Conservation (phyloP, 2,113 vertebrate genomes). For the Struthidea cinerea region DNA sequence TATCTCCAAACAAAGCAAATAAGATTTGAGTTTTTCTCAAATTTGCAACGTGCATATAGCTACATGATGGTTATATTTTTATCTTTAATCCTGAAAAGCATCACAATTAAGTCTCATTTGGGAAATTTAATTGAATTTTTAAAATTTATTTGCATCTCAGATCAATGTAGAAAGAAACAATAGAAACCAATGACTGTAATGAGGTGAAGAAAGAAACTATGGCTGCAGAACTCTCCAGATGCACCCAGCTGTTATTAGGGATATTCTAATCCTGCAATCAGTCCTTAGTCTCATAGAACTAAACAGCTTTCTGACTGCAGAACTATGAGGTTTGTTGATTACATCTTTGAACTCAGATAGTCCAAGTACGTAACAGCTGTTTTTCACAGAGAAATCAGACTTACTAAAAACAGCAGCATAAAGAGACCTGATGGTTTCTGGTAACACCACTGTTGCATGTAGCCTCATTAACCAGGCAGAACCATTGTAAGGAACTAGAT, state of each 20-base stretch:
- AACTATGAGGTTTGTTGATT: slow-evolving; percentile 53
- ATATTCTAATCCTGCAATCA: slow-evolving; percentile 43
- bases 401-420: slow-evolving; percentile 50
- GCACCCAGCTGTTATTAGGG: slow-evolving; percentile 72
- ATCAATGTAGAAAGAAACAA: slow-evolving; percentile 28
- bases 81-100: background rate
- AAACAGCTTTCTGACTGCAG: slow-evolving; percentile 33
- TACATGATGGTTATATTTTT: background rate
- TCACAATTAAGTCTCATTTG: background rate
- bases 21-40: background rate
- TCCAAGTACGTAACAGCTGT: slow-evolving; percentile 68
- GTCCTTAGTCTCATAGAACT: slow-evolving; percentile 22
- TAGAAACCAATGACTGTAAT: slow-evolving; percentile 35
- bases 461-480: slow-evolving; percentile 16
- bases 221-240: slow-evolving; percentile 63
- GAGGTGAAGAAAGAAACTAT: slow-evolving; percentile 48
- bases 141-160: slow-evolving; percentile 15
- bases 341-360: slow-evolving; percentile 71
- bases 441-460: slow-evolving; percentile 10
- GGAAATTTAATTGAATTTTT: background rate
- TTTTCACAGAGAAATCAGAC: slow-evolving; percentile 61
- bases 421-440: slow-evolving; percentile 44
- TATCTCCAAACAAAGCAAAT: background rate
- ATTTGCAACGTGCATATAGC: background rate
- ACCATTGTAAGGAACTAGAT: background rate